Conservation (phyloP, 2,113 vertebrate species). For the Pontoporia blainvillei region DNA sequence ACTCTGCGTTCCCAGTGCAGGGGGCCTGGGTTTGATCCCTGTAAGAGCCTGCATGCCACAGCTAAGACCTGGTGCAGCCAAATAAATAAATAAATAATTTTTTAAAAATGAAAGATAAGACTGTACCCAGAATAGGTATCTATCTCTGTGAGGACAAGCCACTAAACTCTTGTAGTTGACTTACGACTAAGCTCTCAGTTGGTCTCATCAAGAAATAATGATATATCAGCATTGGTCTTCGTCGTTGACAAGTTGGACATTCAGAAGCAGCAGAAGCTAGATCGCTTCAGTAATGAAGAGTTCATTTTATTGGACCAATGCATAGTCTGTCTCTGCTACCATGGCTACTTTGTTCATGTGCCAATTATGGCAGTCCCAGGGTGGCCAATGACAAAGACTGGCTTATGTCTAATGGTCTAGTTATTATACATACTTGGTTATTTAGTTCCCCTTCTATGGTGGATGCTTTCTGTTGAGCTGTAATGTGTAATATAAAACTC, state of each 20-base stretch:
- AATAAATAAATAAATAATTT: too few relatives aligned
- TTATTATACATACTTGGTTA: not conserved
- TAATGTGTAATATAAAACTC: not conserved
- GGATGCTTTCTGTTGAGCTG: not conserved
- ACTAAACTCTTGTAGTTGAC: not conserved
- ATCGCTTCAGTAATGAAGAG: not conserved
- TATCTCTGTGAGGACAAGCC: not conserved
- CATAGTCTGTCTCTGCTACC: not conserved
- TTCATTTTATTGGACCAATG: not conserved
- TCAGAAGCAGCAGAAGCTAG: not conserved
- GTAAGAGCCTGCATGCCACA: too few relatives aligned
- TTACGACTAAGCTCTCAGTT: not conserved
- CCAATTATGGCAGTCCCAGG: not conserved
- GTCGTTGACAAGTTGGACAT: not conserved
- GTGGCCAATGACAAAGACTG: not conserved
- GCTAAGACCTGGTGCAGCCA: too few relatives aligned
- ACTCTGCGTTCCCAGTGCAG: too few relatives aligned
- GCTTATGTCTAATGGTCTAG: not conserved
- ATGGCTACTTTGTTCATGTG: not conserved
- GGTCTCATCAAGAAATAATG: slow-evolving; percentile 27
- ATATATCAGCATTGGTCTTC: not conserved
- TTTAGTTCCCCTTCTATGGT: not conserved
- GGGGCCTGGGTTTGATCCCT: too few relatives aligned
- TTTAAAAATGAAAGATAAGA: not conserved
- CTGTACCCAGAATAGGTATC: not conserved